Evolutionary conservation across 1,140 invertebrate species (phyloP).

Genomic region (Aplysia californica): DNA sequence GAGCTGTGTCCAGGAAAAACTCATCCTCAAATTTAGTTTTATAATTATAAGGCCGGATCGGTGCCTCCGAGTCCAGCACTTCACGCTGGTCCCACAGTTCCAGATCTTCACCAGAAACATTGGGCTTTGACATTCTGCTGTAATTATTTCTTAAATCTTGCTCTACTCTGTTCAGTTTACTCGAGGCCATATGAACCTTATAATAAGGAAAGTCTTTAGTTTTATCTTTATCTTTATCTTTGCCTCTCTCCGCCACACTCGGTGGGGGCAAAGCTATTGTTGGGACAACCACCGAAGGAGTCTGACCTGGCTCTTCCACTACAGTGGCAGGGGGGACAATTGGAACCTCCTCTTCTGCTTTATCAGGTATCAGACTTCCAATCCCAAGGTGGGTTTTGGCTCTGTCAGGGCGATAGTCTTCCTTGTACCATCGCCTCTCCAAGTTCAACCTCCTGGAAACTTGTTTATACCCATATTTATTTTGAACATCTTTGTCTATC

Average conservation of each 20-base stretch:
- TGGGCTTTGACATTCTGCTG: not conserved
- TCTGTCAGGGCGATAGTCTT: no score
- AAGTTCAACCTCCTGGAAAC: conserved; percentile 2
- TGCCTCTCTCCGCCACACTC: no score
- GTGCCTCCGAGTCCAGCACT: no score
- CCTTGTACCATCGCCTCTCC: no score
- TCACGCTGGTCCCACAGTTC: not conserved
- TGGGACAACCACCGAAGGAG: no score
- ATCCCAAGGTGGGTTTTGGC: not conserved
- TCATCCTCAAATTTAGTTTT: conserved; percentile 14
- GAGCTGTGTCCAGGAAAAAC: conserved; percentile 9
- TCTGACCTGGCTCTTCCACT: no score
- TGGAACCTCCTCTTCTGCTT: not conserved
- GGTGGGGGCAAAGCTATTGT: no score
- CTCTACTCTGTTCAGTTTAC: conserved; percentile 13
- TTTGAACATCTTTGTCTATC: conserved; percentile 25
- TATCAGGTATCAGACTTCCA: not conserved
- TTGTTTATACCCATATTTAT: conserved; percentile 24
- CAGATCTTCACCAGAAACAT: not conserved
- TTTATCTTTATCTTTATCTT: not conserved
- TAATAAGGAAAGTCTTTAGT: conserved; percentile 5
- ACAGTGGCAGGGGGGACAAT: no score
- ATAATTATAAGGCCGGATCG: no score
- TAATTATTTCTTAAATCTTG: conserved; percentile 5
- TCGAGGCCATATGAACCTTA: conserved; percentile 1